Evolutionary conservation across 2,797 vertebrate genomes (phyloP).

Genomic region (Sebastiscus albofasciatus): DNA sequence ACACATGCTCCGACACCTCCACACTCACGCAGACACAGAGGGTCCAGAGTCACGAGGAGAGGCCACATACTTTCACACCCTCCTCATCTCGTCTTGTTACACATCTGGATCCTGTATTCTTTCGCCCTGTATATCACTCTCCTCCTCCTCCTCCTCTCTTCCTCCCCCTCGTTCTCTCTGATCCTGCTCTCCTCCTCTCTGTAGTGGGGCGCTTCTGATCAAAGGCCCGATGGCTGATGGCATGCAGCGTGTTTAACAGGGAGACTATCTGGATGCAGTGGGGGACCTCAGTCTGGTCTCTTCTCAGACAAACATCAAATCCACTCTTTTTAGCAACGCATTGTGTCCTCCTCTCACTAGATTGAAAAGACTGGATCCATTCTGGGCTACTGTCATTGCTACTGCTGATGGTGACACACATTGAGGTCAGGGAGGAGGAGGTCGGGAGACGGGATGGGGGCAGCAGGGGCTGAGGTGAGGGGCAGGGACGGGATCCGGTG

Average conservation of each 20-base stretch:
- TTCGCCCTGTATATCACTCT: conserved; percentile 75
- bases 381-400: conserved; percentile 36
- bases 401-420: conserved; percentile 63
- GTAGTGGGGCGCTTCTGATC: conserved; percentile 69
- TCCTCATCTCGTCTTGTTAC: conserved; percentile 74
- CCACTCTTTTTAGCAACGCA: background rate
- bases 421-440: conserved; percentile 48
- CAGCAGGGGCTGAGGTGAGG: conserved; percentile 41
- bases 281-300: conserved; percentile 34
- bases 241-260: conserved; percentile 64
- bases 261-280: conserved; percentile 43
- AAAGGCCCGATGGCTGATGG: conserved; percentile 69
- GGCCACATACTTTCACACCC: conserved; percentile 76
- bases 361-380: conserved; percentile 16
- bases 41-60: conserved; percentile 54
- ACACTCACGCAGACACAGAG: conserved; percentile 13
- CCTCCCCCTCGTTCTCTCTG: conserved; percentile 59
- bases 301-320: conserved; percentile 27
- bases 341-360: background rate
- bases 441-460: conserved; percentile 32
- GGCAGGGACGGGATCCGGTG: conserved; percentile 40
- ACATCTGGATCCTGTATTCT: conserved; percentile 82
- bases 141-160: conserved; percentile 58
- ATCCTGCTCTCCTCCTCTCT: conserved; percentile 68
- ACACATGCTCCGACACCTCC: conserved; percentile 8